These are phyloP conservation scores for Miniopterus natalensis DNA, from an alignment of 2,113 vertebrate species.

Conservation along the genomic window DNA sequence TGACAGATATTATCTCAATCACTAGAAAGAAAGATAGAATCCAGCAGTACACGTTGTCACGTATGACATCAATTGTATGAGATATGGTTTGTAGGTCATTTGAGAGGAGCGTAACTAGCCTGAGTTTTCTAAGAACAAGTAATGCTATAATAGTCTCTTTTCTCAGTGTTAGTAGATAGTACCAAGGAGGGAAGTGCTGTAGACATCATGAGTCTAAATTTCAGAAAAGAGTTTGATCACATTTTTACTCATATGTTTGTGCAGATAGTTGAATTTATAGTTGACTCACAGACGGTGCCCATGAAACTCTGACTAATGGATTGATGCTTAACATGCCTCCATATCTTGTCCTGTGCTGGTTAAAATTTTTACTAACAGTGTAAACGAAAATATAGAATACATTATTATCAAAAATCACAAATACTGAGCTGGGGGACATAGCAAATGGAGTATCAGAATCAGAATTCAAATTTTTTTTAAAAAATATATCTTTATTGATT, in stretches of 20 bases:
- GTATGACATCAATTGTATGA: not conserved
- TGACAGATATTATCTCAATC: not conserved
- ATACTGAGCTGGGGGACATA: not conserved
- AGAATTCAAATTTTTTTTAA: slow-evolving; percentile 40
- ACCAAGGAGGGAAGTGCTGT: not conserved
- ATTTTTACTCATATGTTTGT: slow-evolving; percentile 4
- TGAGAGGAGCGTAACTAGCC: not conserved
- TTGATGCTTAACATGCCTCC: not conserved
- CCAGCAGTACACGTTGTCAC: not conserved
- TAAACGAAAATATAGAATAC: slow-evolving; percentile 1
- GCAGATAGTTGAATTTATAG: not conserved
- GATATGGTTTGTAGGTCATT: not conserved
- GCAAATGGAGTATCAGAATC: not conserved
- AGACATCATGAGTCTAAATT: not conserved
- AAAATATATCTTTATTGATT: too few relatives aligned
- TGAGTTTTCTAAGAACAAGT: not conserved
- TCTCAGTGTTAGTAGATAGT: not conserved
- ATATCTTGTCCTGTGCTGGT: not conserved
- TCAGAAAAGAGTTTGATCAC: slow-evolving; percentile 3
- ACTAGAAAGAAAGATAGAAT: slow-evolving; percentile 20
- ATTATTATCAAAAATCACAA: not conserved
- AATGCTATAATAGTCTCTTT: not conserved
- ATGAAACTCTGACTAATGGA: not conserved
- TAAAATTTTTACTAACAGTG: not conserved
- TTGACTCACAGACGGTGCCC: not conserved